Evolutionary conservation across 1,140 invertebrate genomes (phyloP), one percentile per base, ranked within the genome.

Genomic region (Sarcophaga bullata): DNA sequence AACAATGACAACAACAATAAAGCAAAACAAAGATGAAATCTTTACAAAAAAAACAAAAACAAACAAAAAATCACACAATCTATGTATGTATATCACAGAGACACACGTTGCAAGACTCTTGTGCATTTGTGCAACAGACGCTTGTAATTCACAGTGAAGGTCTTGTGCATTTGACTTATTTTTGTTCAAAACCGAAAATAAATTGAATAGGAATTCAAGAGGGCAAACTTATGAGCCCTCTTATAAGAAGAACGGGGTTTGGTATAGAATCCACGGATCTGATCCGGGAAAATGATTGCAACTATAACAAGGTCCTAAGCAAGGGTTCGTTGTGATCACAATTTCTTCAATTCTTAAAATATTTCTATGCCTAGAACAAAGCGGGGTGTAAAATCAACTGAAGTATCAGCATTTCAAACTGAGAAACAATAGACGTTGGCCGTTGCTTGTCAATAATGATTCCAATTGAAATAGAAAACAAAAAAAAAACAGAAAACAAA

Each of bases 361-460:
- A 68, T 10, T 68, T 25, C 17, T 17, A 68, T 68, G 9, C 19
- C 62, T 9, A 52, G 4, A 7, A 68, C n/a, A 2, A 8, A 4
- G n/a, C 17, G 17, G 6, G 8, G n/a, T 68, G 62, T 68, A 68
- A 13, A 3, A 17, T 68, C 19, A 3, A 6, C n/a, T 11, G 11
- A n/a, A 62, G 11, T 68, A 68, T 19, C 62, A 19, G 4, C 62
- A 68, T 19, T 25, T 19, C 19, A 9, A 68, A 68, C 62, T 68
- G n/a, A 37, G 25, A 58, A 68, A 68, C 62, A 68, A 68, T 68
- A 68, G 19, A 68, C 62, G 25, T 37, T n/a, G n/a, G n/a, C n/a
- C 62, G 62, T 19, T 68, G 62, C n/a, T 68, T 68, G 62, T 68
- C 62, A 68, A 68, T 68, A 68, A 68, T 19, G 17, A 15, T 58